Base-by-base conservation (phyloP, 2,797 vertebrate species). In the Denticeps clupeoides region DNA sequence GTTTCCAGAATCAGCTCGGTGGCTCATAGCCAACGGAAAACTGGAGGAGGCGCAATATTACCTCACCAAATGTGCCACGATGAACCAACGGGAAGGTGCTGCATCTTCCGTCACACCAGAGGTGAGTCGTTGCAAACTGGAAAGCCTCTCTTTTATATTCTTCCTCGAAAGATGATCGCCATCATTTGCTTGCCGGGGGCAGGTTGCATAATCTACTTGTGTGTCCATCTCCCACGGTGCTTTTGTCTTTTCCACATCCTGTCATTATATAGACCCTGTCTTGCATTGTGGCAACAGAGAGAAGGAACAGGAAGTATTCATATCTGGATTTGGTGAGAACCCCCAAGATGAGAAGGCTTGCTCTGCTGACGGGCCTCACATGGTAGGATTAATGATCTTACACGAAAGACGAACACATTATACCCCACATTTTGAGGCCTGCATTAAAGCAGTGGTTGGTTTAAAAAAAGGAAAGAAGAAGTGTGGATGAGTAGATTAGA, bases 311-410 rank as follows among this genome's bases (percentile, higher is more conserved):
- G n/a, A 81, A 15, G 22, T 81, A 78, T 32, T 81, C 78, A 0
- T 83, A 81, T 63, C 45, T 80, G 43, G 72, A 75, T 41, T 66
- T 86, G 58, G 78, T 86, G 53, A 80, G 60, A 41, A 85, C 80
- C 0, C 73, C 68, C 0, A 56, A 64, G 9, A 68, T 87, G 47
- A 61, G 78, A 32, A 78, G 55, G 46, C 78, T 84, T 56, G 82
- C 84, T 0, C 37, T 83, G 19, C 76, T 72, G 27, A 72, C 70
- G 12, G 79, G 80, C 11, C 35, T 73, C 15, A 54, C 81, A 58
- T 87, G 85, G 86, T 88, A 13, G 13, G 11, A 24, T 13, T 10
- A 8, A 21, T n/a, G 8, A 37, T 3, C 19, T 19, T 18, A 21
- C 22, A 22, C 3, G 3, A 11, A 13, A 22, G 7, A 22, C 28